Conservation (phyloP, 2,797 vertebrate species). For the Phrynocephalus forsythii region DNA sequence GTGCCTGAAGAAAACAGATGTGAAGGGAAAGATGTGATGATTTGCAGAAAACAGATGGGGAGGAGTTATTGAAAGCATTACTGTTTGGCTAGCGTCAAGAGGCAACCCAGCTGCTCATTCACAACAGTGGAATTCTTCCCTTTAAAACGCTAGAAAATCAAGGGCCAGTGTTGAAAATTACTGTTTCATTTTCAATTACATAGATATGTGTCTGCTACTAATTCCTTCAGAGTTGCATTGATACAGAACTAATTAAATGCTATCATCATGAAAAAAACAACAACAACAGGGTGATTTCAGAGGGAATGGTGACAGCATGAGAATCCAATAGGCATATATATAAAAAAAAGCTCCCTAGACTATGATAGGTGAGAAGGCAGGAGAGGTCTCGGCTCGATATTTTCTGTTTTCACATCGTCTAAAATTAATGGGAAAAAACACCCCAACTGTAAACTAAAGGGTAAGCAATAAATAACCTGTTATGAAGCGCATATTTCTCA, state of each 20-base stretch:
- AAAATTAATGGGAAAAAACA: constrained; percentile 16
- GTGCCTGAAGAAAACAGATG: background rate
- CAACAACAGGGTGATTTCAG: background rate
- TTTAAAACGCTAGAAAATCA: background rate
- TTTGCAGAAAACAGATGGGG: background rate
- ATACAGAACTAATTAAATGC: background rate
- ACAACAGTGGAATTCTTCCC: background rate
- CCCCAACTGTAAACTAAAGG: constrained; percentile 31
- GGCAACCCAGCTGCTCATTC: background rate
- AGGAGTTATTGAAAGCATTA: background rate
- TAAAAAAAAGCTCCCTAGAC: background rate
- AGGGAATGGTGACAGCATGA: background rate
- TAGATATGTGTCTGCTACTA: background rate
- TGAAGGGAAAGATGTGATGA: background rate
- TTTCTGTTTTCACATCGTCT: background rate
- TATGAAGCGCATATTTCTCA: constrained; percentile 26
- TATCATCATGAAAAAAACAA: background rate
- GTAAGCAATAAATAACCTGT: constrained; percentile 10
- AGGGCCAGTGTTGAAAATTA: background rate
- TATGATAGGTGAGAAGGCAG: background rate
- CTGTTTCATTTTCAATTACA: background rate
- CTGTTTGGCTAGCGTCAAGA: background rate
- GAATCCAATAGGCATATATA: background rate
- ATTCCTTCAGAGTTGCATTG: background rate
- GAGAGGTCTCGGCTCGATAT: background rate